Conservation (phyloP, 2,113 vertebrate species). For the Lutjanus erythropterus region DNA sequence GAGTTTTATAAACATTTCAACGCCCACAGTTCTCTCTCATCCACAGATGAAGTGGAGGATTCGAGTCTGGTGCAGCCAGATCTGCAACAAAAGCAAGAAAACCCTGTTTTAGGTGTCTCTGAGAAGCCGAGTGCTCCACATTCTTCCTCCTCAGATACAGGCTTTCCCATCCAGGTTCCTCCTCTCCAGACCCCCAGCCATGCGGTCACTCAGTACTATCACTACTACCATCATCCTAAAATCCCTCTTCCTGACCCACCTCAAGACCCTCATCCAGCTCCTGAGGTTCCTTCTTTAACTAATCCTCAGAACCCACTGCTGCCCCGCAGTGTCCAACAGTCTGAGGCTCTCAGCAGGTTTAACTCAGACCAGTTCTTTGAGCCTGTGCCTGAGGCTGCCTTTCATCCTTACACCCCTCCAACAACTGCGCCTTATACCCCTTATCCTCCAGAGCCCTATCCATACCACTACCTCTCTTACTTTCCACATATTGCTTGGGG, state of each 20-base stretch:
- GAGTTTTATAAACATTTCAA: background rate
- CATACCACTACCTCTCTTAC: slow-evolving; percentile 25
- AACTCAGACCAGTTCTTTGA: background rate
- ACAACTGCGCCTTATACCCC: background rate
- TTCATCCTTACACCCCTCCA: background rate
- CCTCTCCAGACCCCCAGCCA: slow-evolving; percentile 29
- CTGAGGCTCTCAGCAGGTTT: background rate
- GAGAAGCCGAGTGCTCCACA: background rate
- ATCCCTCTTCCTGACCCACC: slow-evolving; percentile 47
- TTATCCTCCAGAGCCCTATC: slow-evolving; percentile 23
- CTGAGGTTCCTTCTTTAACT: background rate
- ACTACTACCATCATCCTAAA: slow-evolving; percentile 78
- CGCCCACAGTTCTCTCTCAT: background rate
- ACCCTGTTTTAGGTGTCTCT: background rate
- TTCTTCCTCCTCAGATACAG: background rate
- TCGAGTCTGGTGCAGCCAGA: background rate
- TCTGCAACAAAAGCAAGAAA: background rate
- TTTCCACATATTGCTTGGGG: slow-evolving; percentile 17
- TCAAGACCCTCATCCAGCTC: slow-evolving; percentile 26
- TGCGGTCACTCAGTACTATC: slow-evolving; percentile 67
- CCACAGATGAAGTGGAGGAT: background rate
- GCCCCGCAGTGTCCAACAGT: background rate
- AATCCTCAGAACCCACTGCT: background rate
- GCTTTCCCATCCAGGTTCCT: background rate
- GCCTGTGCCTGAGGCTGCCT: background rate